Conservation (phyloP, 1,140 invertebrate genomes). For the Platyscapa corneri region DNA sequence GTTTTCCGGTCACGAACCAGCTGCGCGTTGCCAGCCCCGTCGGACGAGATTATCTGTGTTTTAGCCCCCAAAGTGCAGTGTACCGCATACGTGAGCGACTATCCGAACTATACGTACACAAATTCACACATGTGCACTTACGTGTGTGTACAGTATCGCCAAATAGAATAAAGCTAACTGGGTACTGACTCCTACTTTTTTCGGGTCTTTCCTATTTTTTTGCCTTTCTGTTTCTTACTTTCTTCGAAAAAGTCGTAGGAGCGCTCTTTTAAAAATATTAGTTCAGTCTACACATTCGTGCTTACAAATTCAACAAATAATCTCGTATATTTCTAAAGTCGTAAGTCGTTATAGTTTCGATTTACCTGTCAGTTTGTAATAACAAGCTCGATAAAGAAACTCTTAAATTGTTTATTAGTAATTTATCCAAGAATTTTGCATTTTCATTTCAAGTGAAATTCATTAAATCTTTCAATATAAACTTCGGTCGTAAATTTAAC, state of each 20-base stretch:
- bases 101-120: not conserved
- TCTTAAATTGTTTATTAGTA: not conserved
- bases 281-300: too few relatives aligned
- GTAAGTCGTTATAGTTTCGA: not conserved
- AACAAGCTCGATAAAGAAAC: too few relatives aligned
- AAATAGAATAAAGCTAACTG: constrained; percentile 1
- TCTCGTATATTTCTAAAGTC: too few relatives aligned
- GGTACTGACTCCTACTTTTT: not conserved
- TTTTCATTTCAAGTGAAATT: not conserved
- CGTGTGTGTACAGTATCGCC: not conserved
- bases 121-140: too few relatives aligned
- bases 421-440: not conserved
- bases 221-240: not conserved
- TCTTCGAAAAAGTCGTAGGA: not conserved
- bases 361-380: too few relatives aligned
- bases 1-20: not conserved
- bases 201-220: not conserved
- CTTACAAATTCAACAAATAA: too few relatives aligned
- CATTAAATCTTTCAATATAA: too few relatives aligned
- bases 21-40: not conserved
- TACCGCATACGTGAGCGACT: not conserved
- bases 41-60: constrained; percentile 19
- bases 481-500: not conserved
- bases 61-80: constrained; percentile 1
- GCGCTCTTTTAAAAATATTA: too few relatives aligned